Conservation (phyloP, 92 coral and sea anemone species). For the Galaxea fascicularis region DNA sequence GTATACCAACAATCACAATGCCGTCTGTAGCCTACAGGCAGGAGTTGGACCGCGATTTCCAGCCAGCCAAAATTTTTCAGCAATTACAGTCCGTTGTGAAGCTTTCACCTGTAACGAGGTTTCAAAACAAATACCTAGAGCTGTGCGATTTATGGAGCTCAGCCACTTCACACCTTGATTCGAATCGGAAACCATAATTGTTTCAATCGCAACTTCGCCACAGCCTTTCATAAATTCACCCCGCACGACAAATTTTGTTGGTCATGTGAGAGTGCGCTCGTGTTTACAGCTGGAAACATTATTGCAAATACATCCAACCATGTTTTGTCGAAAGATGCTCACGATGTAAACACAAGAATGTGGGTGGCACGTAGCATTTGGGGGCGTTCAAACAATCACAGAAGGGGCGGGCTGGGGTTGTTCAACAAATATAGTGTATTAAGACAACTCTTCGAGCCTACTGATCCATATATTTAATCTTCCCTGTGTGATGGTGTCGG, state of each 20-base stretch:
- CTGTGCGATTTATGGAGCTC: slow-evolving; percentile 6
- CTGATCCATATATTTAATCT: slow-evolving; percentile 35
- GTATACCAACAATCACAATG: slow-evolving; percentile 74
- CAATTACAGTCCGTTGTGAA: slow-evolving; percentile 57
- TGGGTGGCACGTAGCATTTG: slow-evolving; percentile 78
- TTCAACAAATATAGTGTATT: slow-evolving; percentile 77
- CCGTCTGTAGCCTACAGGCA: slow-evolving; percentile 71
- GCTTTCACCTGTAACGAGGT: slow-evolving; percentile 59
- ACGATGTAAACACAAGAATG: slow-evolving; percentile 21
- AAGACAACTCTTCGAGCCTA: slow-evolving; percentile 58
- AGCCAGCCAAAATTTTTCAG: slow-evolving; percentile 70
- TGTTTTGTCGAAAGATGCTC: slow-evolving; percentile 15
- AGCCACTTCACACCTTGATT: slow-evolving; percentile 91
- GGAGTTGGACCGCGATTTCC: slow-evolving; percentile 65
- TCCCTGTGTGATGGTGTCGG: slow-evolving; percentile 25
- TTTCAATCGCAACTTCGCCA: slow-evolving; percentile 48
- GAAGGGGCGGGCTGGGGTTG: slow-evolving; percentile 96
- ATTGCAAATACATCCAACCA: neutral
- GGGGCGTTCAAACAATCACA: slow-evolving; percentile 92
- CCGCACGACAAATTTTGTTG: slow-evolving; percentile 16
- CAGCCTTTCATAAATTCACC: slow-evolving; percentile 4
- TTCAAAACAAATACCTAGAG: neutral
- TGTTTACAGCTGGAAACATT: neutral
- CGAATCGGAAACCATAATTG: slow-evolving; percentile 87
- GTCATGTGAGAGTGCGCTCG: neutral